These are phyloP conservation scores for Aethina tumida DNA, from an alignment of 1,140 invertebrate species.

Conservation along the genomic window DNA sequence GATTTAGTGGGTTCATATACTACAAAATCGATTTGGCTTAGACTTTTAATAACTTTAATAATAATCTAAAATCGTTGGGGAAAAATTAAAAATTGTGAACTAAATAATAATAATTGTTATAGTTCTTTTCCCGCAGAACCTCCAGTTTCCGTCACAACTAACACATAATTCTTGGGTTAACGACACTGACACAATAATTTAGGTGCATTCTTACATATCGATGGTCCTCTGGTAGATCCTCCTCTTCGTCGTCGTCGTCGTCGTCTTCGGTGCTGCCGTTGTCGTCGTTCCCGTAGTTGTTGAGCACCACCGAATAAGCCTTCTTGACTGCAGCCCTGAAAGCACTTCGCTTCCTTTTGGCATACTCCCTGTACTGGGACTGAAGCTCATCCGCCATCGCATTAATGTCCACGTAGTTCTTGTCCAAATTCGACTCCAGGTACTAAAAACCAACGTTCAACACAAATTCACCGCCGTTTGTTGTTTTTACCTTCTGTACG, in stretches of 20 bases:
- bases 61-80: no score
- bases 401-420: conserved; percentile 45
- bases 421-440: conserved; percentile 42
- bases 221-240: conserved; percentile 23
- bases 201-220: conserved; percentile 11
- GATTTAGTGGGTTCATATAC: no score
- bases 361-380: conserved; percentile 46
- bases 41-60: no score
- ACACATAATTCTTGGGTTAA: no score
- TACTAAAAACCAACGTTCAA: conserved; percentile 35
- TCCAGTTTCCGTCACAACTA: no score
- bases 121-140: no score
- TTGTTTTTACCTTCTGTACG: conserved; percentile 30
- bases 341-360: conserved; percentile 42
- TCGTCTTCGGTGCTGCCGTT: conserved; percentile 31
- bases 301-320: conserved; percentile 42
- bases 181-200: not conserved
- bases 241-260: conserved; percentile 39
- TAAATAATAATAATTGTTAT: no score
- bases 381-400: conserved; percentile 49
- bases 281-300: conserved; percentile 33
- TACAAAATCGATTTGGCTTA: no score
- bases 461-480: no score
- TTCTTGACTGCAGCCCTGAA: conserved; percentile 42
- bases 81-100: no score